phyloP scores from a whole-genome alignment of 2,888 invertebrate species.

The Sinhomidia bicolor region DNA sequence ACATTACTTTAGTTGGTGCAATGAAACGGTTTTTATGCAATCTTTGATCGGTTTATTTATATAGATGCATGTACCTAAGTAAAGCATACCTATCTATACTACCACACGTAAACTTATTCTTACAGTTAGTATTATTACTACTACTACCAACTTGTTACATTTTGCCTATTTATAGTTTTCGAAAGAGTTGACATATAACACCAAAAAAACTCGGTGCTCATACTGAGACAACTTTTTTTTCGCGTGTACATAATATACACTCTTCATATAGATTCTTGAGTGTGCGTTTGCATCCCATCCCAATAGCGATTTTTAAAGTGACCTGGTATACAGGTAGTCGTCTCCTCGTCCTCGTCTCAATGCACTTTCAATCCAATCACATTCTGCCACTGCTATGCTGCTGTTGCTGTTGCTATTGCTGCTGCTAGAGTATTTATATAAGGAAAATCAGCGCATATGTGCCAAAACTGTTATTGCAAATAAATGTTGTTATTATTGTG shows the following conservation, averaged over 20 bases:
- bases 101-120: too few species aligned
- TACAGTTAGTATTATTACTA: too few species aligned
- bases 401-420: too few species aligned
- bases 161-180: constrained; percentile 17
- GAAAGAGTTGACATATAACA: neutral
- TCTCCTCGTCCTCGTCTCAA: neutral
- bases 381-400: neutral
- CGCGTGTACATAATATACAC: neutral
- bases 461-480: constrained; percentile 31
- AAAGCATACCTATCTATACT: too few species aligned
- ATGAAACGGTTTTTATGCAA: neutral
- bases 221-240: neutral
- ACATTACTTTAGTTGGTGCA: neutral
- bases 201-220: neutral
- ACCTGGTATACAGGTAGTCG: neutral
- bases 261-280: neutral
- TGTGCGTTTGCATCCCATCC: neutral
- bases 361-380: constrained; percentile 6
- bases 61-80: neutral
- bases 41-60: constrained; percentile 1
- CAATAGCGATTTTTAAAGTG: neutral
- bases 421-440: constrained; percentile 3
- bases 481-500: neutral
- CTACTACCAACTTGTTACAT: neutral
- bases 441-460: constrained; percentile 10